Evolutionary conservation across 2,888 invertebrate genomes (phyloP), one percentile per base, ranked within the genome.

Genomic region (Antheraea yamamai): DNA sequence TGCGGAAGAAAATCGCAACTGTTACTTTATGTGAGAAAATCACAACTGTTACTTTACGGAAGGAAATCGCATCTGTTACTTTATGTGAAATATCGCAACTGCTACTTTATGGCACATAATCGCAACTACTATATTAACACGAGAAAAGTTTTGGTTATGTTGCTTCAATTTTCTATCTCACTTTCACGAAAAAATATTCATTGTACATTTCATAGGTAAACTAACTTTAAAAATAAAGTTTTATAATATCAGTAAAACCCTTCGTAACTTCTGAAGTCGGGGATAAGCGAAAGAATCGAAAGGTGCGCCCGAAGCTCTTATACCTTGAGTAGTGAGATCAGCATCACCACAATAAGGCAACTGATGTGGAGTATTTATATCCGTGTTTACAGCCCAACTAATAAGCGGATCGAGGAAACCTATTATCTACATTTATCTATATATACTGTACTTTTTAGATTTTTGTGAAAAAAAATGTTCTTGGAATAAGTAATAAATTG

Each of bases 281-380:
- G 23, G 61, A 61, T 61, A 61, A 23, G 61, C 23, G 23, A 61
- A 61, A 61, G 61, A 61, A 61, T 61, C 10, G 23, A 61, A 61
- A 61, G 35, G 12, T 35, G 18, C 68, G 68, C 35, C 68, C 66
- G 75, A 64, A 73, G 71, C 73, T 72, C 61, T 61, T 61, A 61
- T 71, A 39, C 70, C 73, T 76, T 61, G 70, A 61, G 52, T 61
- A 61, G 23, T 23, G 76, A 73, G 79, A 81, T 81, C 81, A 81
- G 78, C 80, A 78, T 72, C 71, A 61, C 72, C 78, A 78, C 78
- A 81, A 81, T 80, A 77, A 76, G 73, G 78, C 79, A 76, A 80
- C 78, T 79, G 79, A 81, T 79, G 80, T 73, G 73, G 75, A 64
- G 61, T 72, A 77, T 78, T 76, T 72, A 72, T 39, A 47, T 52